Base-by-base conservation (phyloP, 2,888 invertebrate species). In the Galerucella nymphaeae region DNA sequence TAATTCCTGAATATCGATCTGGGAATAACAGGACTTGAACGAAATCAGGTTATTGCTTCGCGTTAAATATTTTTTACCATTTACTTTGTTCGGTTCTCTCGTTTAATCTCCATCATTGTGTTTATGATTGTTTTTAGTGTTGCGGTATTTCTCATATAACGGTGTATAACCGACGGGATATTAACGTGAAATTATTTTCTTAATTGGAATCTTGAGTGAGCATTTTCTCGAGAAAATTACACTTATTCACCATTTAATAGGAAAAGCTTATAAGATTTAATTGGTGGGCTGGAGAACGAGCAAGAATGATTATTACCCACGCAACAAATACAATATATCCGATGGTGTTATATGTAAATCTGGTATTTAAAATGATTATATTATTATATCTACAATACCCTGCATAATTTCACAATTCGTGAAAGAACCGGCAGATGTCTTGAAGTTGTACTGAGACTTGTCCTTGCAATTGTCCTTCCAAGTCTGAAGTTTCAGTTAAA, bases 121-220 rank as follows among this genome's bases (percentile, higher is more conserved):
- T 62, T 62, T 42, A 62, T 62, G 61, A 62, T 42, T 62, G 42
- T 62, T 62, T 53, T 62, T 62, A 62, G 41, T 41, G 61, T 41
- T 41, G 42, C 61, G 61, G 30, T n/a, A 30, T 58, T 58, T 30
- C 53, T 58, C 23, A n/a, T 58, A 14, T 3, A 11, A 62, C 53
- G 53, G 53, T 53, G 53, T 62, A 42, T 18, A 42, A 42, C 3
- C 61, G 42, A 62, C 67, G 59, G 42, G 67, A 59, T 59, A 67
- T 67, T 67, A 67, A 59, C 42, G 45, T 23, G 50, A 67, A 67
- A 67, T 59, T 58, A 67, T 67, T 67, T 67, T 67, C 67, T 59
- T 67, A 67, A 67, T 67, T 67, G 67, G 59, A 67, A 50, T 48
- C 48, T 67, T 67, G 48, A 42, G 67, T 16, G 65, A 65, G 53